phyloP scores from a whole-genome alignment of 2,113 vertebrate species.

The Agapornis roseicollis region DNA sequence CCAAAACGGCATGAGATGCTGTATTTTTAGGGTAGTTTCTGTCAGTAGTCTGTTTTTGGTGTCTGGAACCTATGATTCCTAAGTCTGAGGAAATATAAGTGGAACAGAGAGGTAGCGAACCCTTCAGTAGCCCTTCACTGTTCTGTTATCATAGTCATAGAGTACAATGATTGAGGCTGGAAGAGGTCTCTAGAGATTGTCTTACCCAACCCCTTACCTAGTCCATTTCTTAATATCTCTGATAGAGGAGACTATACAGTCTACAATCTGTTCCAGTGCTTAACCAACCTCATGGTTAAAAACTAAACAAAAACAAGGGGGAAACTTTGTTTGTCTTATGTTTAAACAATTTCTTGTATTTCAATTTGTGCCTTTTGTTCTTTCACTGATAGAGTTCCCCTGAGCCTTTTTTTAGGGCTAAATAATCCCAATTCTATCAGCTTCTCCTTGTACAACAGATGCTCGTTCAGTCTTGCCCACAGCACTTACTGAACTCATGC shows the following conservation, averaged over 20 bases:
- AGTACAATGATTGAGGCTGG: background rate
- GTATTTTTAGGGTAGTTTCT: background rate
- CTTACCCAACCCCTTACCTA: background rate
- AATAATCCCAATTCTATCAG: background rate
- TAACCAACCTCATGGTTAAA: background rate
- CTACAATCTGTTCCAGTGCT: background rate
- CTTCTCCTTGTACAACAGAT: background rate
- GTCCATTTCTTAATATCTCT: background rate
- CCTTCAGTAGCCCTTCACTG: accelerated
- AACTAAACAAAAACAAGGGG: background rate
- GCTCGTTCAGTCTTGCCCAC: background rate
- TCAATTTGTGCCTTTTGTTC: background rate
- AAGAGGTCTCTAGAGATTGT: background rate
- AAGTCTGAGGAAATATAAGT: background rate
- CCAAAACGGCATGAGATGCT: background rate
- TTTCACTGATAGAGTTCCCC: background rate
- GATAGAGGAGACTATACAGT: background rate
- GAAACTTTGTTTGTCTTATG: background rate
- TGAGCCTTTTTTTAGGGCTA: background rate
- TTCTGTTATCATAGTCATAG: background rate
- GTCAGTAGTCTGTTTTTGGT: background rate
- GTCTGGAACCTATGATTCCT: background rate
- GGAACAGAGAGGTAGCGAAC: background rate
- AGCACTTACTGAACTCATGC: background rate
- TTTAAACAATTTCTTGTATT: background rate